Evolutionary conservation across 92 coral and sea anemone species (phyloP).

Genomic region (Diadumene lineata): DNA sequence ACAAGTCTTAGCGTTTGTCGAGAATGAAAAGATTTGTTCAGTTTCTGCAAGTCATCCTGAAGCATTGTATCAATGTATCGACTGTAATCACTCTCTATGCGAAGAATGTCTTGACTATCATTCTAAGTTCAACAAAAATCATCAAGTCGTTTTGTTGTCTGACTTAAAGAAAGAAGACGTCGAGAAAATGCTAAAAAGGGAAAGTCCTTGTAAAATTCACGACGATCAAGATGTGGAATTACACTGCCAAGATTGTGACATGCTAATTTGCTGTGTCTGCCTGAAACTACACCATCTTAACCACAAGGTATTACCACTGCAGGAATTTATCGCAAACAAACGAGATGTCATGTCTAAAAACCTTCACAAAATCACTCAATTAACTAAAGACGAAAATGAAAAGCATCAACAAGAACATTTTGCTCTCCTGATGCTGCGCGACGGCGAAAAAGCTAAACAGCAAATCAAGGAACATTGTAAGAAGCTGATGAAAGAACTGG

Average conservation of each 20-base stretch:
- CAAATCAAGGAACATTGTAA: constrained; percentile 5
- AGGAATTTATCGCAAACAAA: not conserved
- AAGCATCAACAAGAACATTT: constrained; percentile 9
- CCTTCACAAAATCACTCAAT: not conserved
- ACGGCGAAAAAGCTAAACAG: constrained; percentile 16
- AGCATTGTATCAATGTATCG: constrained; percentile 8
- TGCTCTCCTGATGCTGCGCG: not conserved
- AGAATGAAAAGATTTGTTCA: constrained; percentile 19
- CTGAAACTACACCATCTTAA: not conserved
- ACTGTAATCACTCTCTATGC: constrained; percentile 12
- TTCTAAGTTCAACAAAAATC: constrained; percentile 8
- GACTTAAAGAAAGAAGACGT: not conserved
- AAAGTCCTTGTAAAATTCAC: not conserved
- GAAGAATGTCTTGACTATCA: constrained; percentile 24
- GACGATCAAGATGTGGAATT: not conserved
- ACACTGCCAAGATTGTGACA: not conserved
- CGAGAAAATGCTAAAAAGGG: constrained; percentile 12
- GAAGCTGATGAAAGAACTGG: not conserved
- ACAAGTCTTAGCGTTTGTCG: constrained; percentile 10
- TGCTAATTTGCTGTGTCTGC: not conserved
- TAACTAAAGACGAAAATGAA: not conserved
- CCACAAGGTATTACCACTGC: constrained; percentile 1
- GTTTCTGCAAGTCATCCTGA: constrained; percentile 12
- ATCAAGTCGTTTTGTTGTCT: not conserved
- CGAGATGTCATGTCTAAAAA: not conserved